These are phyloP conservation scores for Delphinapterus leucas DNA, from an alignment of 2,113 vertebrate species.

Conservation along the genomic window DNA sequence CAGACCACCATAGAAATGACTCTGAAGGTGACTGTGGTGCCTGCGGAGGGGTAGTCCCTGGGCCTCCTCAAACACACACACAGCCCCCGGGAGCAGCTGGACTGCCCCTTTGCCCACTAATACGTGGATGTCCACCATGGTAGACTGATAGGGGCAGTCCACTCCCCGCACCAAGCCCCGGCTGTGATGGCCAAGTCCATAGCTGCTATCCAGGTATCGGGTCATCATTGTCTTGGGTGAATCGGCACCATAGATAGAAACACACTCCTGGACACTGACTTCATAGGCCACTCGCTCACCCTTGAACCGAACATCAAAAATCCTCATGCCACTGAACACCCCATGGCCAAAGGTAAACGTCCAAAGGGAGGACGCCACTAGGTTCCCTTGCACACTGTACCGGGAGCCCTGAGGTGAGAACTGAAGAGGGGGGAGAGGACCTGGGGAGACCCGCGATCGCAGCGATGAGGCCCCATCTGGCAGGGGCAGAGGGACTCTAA, in stretches of 20 bases:
- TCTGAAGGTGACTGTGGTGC: slow-evolving; percentile 87
- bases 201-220: slow-evolving; percentile 90
- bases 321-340: slow-evolving; percentile 85
- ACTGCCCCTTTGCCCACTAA: slow-evolving; percentile 79
- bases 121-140: slow-evolving; percentile 83
- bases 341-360: slow-evolving; percentile 91
- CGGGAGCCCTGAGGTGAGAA: slow-evolving; percentile 84
- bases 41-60: slow-evolving; percentile 88
- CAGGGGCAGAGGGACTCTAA: slow-evolving; percentile 43
- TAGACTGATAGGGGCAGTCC: slow-evolving; percentile 88
- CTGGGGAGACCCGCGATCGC: slow-evolving; percentile 74
- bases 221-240: slow-evolving; percentile 87
- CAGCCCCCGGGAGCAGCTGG: slow-evolving; percentile 80
- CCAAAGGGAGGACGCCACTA: slow-evolving; percentile 87
- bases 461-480: slow-evolving; percentile 83
- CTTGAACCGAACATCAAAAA: slow-evolving; percentile 87
- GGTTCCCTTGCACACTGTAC: slow-evolving; percentile 85
- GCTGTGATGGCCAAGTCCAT: slow-evolving; percentile 87
- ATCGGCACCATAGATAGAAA: slow-evolving; percentile 89
- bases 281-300: slow-evolving; percentile 89
- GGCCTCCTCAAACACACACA: slow-evolving; percentile 94
- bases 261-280: slow-evolving; percentile 91
- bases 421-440: slow-evolving; percentile 79
- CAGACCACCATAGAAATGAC: slow-evolving; percentile 87
- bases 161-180: slow-evolving; percentile 88